A percentile compares a stretch with the other conserved stretches of the same genome.
Conservation (phyloP, 2,113 vertebrate genomes). For the Pomatostomus ruficeps region DNA sequence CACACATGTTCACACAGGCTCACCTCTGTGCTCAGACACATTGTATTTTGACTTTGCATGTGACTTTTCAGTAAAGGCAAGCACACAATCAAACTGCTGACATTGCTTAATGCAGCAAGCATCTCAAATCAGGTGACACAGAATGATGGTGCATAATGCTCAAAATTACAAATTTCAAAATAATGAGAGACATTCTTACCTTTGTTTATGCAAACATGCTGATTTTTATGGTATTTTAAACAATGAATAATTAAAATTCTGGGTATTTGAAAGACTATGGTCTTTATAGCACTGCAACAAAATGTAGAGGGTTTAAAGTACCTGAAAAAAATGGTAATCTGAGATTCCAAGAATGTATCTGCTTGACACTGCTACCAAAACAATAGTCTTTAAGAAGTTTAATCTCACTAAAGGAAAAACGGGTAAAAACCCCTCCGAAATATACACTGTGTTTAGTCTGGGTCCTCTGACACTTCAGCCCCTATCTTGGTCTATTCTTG, state of each 20-base stretch:
- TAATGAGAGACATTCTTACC: neutral
- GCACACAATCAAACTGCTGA: neutral
- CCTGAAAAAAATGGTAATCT: neutral
- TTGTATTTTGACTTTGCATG: neutral
- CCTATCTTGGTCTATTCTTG: neutral
- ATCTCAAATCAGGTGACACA: neutral
- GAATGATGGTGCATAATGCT: neutral
- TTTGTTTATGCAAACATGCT: neutral
- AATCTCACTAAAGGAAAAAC: neutral
- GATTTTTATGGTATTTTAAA: neutral
- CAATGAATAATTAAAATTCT: neutral
- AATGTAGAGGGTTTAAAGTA: neutral
- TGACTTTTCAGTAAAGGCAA: neutral
- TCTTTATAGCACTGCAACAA: neutral
- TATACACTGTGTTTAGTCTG: neutral
- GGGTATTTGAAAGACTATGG: neutral
- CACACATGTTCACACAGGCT: neutral
- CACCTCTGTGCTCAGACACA: accelerated
- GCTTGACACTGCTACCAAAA: neutral
- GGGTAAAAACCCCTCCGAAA: neutral
- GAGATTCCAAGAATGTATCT: neutral
- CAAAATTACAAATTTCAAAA: neutral
- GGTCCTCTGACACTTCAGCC: neutral
- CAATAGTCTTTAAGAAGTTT: neutral
- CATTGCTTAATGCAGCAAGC: neutral